Base-by-base conservation (phyloP, 1,140 invertebrate species). In the Tachypleus tridentatus region DNA sequence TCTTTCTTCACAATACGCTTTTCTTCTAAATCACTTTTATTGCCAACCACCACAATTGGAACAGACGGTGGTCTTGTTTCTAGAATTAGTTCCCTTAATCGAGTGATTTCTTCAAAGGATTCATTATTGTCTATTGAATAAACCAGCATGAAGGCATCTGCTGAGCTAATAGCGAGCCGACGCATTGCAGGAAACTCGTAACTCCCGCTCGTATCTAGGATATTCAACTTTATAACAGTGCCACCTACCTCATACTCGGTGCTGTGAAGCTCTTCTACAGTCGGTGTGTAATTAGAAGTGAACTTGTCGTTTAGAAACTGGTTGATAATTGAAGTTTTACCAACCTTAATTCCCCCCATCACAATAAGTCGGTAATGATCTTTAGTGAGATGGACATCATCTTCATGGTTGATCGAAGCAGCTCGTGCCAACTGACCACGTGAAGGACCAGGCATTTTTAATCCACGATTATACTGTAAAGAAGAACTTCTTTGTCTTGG, bases 151-250 rank as follows among this genome's bases (percentile, higher is more conserved):
- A 70, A 70, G 7, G 68, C 69, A 75, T 82, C 77, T 89, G 88
- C 88, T 71, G 89, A 91, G 63, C 91, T 80, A 76, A 91, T 89
- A 51, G 88, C 90, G 62, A 92, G 78, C 72, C 88, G 80, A 74
- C 88, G 82, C 88, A 91, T 92, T 61, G 90, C 90, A 9, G 90
- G 90, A 78, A 93, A 93, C n/a, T 89, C 89, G 78, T 91, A 88
- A 77, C 91, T 90, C 57, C 90, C 90, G 57, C 89, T 91, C 47
- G 89, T 91, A 76, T 93, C 91, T 68, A 93, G 76, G 59, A 93
- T 83, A 77, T 93, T 90, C 68, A 93, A 77, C 4, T 63, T 62
- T 6, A 71, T 53, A 47, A 63, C 66, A 8, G 64, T 67, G 49
- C 71, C 72, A 54, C 74, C 71, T 4, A 92, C 85, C 69, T 87